These are phyloP conservation scores for Synanceia verrucosa DNA, from an alignment of 2,797 vertebrate genomes.

Conservation along the genomic window DNA sequence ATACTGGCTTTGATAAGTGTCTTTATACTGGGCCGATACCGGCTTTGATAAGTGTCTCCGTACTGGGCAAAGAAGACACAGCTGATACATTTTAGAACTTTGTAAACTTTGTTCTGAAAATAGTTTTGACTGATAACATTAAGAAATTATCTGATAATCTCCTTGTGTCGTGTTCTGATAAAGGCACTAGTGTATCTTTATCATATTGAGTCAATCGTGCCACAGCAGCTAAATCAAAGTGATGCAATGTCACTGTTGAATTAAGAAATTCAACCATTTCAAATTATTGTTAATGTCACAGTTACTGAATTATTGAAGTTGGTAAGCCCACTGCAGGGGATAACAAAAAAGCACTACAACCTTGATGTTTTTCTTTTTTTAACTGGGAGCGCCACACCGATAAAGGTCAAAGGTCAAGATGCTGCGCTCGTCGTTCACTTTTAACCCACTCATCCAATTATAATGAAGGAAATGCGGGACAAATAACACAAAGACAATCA, in stretches of 20 bases:
- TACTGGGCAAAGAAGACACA: background rate
- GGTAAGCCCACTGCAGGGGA: too few species aligned
- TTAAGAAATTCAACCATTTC: too few species aligned
- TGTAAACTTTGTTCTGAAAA: background rate
- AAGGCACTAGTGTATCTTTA: background rate
- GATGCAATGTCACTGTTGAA: background rate
- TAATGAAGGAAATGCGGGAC: rapidly evolving
- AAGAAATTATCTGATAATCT: background rate
- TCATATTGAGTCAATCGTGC: background rate
- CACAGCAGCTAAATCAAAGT: background rate
- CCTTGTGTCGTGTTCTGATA: slow-evolving; percentile 1
- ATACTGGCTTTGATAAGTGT: slow-evolving; percentile 23
- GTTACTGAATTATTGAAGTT: too few species aligned
- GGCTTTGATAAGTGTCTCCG: slow-evolving; percentile 31
- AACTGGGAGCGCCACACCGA: too few species aligned
- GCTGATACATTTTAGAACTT: background rate
- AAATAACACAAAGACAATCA: background rate
- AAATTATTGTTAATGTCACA: too few species aligned
- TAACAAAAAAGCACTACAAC: too few species aligned
- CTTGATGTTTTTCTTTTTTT: too few species aligned
- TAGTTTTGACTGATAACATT: background rate
- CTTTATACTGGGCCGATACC: background rate
- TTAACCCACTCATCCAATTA: background rate
- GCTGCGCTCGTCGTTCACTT: background rate
- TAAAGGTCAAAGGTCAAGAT: too few species aligned